A percentile compares a stretch with the other conserved stretches of the same genome.
phyloP scores from a whole-genome alignment of 2,797 vertebrate species.

The Perodicticus potto region DNA sequence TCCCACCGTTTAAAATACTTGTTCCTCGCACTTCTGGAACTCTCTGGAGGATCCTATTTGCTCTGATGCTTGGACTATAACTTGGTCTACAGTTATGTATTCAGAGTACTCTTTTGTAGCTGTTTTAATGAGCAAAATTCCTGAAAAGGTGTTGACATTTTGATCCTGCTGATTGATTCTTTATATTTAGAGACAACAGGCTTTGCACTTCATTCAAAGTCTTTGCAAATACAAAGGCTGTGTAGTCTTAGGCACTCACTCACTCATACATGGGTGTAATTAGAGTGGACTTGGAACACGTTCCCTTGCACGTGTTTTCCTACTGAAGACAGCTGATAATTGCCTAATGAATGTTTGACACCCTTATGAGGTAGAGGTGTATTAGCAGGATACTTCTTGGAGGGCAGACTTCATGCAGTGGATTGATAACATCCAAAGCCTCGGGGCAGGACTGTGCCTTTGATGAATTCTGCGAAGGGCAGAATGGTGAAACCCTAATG shows the following conservation, averaged over 20 bases:
- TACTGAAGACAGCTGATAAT: constrained; percentile 19
- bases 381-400: neutral
- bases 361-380: neutral
- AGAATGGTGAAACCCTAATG: neutral
- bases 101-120: neutral
- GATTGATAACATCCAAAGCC: constrained; percentile 31
- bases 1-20: neutral
- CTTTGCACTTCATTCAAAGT: constrained; percentile 43
- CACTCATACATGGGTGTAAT: constrained; percentile 38
- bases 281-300: constrained; percentile 22
- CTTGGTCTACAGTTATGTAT: neutral
- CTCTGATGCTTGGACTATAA: neutral
- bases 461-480: constrained; percentile 22
- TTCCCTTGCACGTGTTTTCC: neutral
- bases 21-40: neutral
- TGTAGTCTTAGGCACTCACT: constrained; percentile 5
- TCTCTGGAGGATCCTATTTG: constrained; percentile 6
- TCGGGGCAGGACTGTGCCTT: neutral
- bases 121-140: constrained; percentile 67
- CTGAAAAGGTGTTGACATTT: constrained; percentile 73
- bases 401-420: neutral
- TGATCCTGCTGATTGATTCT: constrained; percentile 58
- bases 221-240: constrained; percentile 45
- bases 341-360: constrained; percentile 58
- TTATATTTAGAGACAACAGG: constrained; percentile 23